Percentiles rank a stretch among this genome's conserved stretches.
Conservation (phyloP, 35 echinoderm and acorn worm genomes). For the Apostichopus californicus region DNA sequence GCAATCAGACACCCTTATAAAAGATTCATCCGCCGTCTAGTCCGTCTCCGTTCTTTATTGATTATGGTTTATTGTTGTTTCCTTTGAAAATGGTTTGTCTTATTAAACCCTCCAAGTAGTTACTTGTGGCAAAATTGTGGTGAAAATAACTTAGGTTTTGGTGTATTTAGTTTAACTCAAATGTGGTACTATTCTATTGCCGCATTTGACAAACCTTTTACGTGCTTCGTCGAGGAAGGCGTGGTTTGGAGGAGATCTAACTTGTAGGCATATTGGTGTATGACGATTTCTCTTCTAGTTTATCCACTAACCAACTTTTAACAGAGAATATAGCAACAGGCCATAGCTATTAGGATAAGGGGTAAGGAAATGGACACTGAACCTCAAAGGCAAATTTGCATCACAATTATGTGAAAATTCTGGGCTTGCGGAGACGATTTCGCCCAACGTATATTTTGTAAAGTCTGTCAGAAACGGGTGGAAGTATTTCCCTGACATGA, state of each 20-base stretch:
- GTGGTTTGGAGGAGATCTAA: not conserved
- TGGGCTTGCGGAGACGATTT: too few relatives aligned
- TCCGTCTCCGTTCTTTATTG: not conserved
- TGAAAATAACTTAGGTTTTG: not conserved
- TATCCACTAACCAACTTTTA: too few relatives aligned
- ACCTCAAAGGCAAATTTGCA: too few relatives aligned
- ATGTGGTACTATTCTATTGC: slow-evolving; percentile 7
- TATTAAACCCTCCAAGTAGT: not conserved
- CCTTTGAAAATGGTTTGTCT: not conserved
- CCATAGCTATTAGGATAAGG: too few relatives aligned
- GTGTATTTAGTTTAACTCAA: not conserved
- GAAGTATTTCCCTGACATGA: too few relatives aligned
- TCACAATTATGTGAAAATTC: too few relatives aligned
- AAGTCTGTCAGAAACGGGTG: too few relatives aligned
- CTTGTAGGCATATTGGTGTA: not conserved
- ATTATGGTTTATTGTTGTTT: not conserved
- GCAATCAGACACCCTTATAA: slow-evolving; percentile 17
- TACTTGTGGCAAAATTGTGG: not conserved
- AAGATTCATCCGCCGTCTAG: slow-evolving; percentile 52
- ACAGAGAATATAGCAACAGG: too few relatives aligned
- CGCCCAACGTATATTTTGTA: too few relatives aligned
- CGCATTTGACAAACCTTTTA: slow-evolving; percentile 18
- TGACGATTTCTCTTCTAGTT: too few relatives aligned
- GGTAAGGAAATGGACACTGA: too few relatives aligned
- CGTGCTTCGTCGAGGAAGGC: not conserved